Conservation (phyloP, 1,140 invertebrate species). For the Colletes gigas region DNA sequence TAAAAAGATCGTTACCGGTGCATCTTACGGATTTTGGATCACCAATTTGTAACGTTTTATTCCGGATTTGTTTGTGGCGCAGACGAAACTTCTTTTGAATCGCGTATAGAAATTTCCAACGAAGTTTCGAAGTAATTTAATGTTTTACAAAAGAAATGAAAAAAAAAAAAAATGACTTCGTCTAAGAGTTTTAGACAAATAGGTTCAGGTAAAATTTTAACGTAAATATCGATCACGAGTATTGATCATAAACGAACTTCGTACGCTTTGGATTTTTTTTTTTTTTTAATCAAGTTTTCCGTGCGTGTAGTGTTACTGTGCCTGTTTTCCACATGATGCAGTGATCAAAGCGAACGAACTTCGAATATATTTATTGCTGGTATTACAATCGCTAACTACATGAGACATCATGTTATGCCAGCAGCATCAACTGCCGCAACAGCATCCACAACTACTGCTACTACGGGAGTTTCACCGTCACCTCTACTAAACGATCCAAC, state of each 20-base stretch:
- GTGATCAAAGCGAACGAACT: conserved; percentile 56
- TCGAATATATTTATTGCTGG: conserved; percentile 47
- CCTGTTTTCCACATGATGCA: conserved; percentile 13
- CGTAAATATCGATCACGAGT: conserved; percentile 4
- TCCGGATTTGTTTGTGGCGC: conserved; percentile 22
- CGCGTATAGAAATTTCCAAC: conserved; percentile 1
- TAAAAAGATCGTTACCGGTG: conserved; percentile 14
- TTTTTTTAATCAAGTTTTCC: not conserved
- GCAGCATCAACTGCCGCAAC: conserved; percentile 66
- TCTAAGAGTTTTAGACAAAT: conserved; percentile 36
- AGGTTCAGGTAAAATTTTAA: conserved; percentile 26
- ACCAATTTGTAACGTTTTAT: not conserved
- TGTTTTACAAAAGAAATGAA: not conserved
- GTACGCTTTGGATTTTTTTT: conserved; percentile 48
- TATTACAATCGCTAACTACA: conserved; percentile 46
- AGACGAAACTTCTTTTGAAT: not conserved
- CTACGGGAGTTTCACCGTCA: conserved; percentile 76
- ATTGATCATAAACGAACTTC: conserved; percentile 46
- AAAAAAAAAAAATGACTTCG: not conserved
- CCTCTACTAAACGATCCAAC: conserved; percentile 87
- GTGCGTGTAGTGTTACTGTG: conserved; percentile 45
- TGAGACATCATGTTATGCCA: conserved; percentile 61
- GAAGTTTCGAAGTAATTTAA: conserved; percentile 12
- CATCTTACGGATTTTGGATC: conserved; percentile 15
- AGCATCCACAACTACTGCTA: conserved; percentile 63